Base-by-base conservation (phyloP, 2,797 vertebrate genomes). In the Onychomys torridus region DNA sequence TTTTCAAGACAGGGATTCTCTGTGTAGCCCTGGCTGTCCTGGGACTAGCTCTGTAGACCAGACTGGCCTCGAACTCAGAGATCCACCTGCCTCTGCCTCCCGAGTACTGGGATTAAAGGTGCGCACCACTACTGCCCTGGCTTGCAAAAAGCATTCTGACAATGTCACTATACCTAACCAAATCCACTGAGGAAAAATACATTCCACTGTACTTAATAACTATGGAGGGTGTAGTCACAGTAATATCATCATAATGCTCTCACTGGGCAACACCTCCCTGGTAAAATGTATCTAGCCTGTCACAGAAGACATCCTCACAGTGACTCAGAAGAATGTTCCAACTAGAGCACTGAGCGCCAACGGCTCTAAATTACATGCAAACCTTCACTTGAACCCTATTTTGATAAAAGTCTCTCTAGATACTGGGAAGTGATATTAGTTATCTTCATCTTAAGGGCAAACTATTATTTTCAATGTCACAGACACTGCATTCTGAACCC, bases 231-330 rank as follows among this genome's bases (percentile, higher is more conserved):
- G 90, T 43, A 96, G 96, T 69, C 89, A 92, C 93, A 96, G 86
- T 89, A 97, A 97, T 90, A 96, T 82, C 96, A 97, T 96, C 89
- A 91, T 89, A 97, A 97, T 89, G 43, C 89, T 95, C 96, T 97
- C 92, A 96, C 55, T 97, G 92, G 97, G 95, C 75, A 78, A 76
- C 65, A 94, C 95, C 77, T 93, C 96, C 86, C 83, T 91, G 87
- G 67, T 82, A 77, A 96, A 97, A 97, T 96, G 93, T 87, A 97
- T 95, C 93, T 87, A 91, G 52, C 77, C 87, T 97, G 89, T 96
- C 96, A 96, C 57, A 78, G 61, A 94, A 95, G 91, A 96, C 93
- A 97, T 23, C 90, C 94, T 95, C 94, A 91, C 96, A 96, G 84
- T 95, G 94, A 96, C 95, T 69, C 93, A 88, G 89, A 92, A 96